Percentiles rank a stretch among this genome's conserved stretches.
These are phyloP conservation scores for Hydractinia echinata DNA, from an alignment of 30 jellyfish, hydroid and myxozoan species.

Conservation along the genomic window DNA sequence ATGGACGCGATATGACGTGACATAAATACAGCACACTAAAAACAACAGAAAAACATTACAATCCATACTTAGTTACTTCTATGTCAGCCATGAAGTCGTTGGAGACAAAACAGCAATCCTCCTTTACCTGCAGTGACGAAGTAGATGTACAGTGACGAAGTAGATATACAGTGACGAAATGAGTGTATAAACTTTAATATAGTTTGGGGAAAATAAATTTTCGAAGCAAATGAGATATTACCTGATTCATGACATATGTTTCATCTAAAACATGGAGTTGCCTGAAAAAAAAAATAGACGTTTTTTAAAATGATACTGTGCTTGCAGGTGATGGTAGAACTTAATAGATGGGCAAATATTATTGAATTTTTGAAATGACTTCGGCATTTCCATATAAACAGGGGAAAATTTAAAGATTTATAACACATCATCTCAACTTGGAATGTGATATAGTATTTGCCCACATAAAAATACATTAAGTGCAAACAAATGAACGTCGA, in stretches of 20 bases:
- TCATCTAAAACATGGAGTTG: slow-evolving; percentile 96
- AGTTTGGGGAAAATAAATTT: neutral
- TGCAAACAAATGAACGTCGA: too few species aligned
- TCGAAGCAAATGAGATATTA: neutral
- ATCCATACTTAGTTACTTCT: slow-evolving; percentile 46
- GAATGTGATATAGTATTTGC: too few species aligned
- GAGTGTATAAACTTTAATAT: neutral
- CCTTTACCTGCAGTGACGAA: slow-evolving; percentile 54
- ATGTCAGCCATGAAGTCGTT: slow-evolving; percentile 56
- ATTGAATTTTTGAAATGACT: too few species aligned
- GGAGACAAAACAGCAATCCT: slow-evolving; percentile 88
- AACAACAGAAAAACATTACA: neutral
- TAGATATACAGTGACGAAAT: neutral
- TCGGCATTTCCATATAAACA: too few species aligned
- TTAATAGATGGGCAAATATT: too few species aligned
- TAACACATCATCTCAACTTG: too few species aligned
- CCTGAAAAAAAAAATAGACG: slow-evolving; percentile 33
- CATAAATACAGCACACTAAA: too few species aligned
- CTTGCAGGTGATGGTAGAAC: too few species aligned
- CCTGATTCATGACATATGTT: slow-evolving; percentile 90
- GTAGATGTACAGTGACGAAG: neutral
- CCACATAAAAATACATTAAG: too few species aligned
- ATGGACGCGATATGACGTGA: too few species aligned
- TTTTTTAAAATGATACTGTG: too few species aligned
- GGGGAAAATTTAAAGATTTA: too few species aligned